phyloP scores from a whole-genome alignment of 2,797 vertebrate species.

The Phataginus tetradactyla region DNA sequence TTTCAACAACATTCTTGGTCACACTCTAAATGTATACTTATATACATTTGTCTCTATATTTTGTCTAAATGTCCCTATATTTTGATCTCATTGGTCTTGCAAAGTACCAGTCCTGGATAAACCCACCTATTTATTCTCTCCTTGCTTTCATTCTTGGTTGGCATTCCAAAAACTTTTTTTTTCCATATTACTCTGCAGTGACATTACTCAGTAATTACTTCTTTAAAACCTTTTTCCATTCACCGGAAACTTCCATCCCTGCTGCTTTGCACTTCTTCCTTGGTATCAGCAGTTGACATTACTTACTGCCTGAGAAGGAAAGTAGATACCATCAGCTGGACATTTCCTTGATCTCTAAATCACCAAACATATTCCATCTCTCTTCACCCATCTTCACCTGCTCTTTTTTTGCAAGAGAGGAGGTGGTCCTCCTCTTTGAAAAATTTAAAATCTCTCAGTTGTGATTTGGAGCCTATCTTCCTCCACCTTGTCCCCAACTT shows the following conservation, averaged over 20 bases:
- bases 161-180: not conserved
- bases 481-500: not conserved
- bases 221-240: not conserved
- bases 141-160: not conserved
- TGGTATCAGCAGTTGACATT: not conserved
- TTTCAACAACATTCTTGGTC: not conserved
- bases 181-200: not conserved
- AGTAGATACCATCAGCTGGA: not conserved
- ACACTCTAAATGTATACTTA: not conserved
- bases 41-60: not conserved
- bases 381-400: not conserved
- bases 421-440: not conserved
- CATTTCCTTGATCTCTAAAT: not conserved
- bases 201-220: not conserved
- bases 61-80: not conserved
- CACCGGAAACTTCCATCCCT: not conserved
- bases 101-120: not conserved
- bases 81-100: not conserved
- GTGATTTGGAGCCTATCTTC: not conserved
- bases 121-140: not conserved
- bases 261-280: not conserved
- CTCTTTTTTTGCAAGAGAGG: not conserved
- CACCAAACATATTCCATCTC: not conserved
- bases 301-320: not conserved
- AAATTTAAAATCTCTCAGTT: not conserved